Percentiles rank a stretch among this genome's conserved stretches.
Evolutionary conservation across 2,797 vertebrate genomes (phyloP).

Genomic region (Rhabdophis nuchalis): DNA sequence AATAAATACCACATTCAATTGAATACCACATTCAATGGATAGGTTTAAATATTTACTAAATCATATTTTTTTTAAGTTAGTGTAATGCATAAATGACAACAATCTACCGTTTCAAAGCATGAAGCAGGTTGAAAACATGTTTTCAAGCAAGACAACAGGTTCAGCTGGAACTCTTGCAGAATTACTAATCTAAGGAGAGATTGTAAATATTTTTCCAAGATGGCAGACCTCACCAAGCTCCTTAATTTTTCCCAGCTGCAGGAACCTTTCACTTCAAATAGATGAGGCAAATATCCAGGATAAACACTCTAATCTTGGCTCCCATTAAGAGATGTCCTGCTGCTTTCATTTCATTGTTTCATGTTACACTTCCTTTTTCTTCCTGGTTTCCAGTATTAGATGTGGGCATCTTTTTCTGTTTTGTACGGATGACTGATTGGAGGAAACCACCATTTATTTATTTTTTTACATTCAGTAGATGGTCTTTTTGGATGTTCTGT

Average conservation of each 20-base stretch:
- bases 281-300: not conserved
- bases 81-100: not conserved
- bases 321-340: constrained; percentile 43
- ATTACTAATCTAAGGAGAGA: not conserved
- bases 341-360: constrained; percentile 4
- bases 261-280: not conserved
- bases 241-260: not conserved
- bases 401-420: not conserved
- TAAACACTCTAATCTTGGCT: constrained; percentile 1
- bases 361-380: not conserved
- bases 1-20: not conserved
- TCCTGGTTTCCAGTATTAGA: not conserved
- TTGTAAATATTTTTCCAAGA: not conserved
- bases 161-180: not conserved
- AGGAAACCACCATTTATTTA: not conserved
- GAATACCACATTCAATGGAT: not conserved
- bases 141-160: not conserved
- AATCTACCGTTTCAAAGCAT: not conserved
- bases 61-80: not conserved
- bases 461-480: not conserved
- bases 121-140: not conserved
- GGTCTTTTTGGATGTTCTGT: not conserved
- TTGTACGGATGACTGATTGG: not conserved
- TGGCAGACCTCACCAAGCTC: not conserved
- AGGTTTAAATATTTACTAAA: not conserved